A percentile compares a stretch with the other conserved stretches of the same genome.
phyloP scores from a whole-genome alignment of 2,797 vertebrate genomes.

The Lepilemur ruficaudatus region DNA sequence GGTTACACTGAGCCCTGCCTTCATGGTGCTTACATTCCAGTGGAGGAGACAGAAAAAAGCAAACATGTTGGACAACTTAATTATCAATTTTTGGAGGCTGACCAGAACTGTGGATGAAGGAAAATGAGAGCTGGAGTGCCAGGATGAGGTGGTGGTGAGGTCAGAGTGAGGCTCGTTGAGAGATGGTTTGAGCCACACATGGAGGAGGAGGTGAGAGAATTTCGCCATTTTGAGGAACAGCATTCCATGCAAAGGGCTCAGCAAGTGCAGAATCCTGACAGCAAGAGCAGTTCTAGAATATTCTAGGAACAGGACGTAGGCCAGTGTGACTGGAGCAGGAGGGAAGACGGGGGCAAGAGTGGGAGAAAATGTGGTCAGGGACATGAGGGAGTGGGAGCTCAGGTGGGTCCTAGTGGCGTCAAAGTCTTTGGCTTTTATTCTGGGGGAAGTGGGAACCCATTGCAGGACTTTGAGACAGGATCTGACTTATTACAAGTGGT shows the following conservation, averaged over 20 bases:
- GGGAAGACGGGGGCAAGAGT: background rate
- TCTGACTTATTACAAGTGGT: background rate
- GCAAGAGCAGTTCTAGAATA: background rate
- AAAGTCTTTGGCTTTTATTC: background rate
- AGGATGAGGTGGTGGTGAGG: too few relatives aligned
- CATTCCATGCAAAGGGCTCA: background rate
- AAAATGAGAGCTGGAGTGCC: background rate
- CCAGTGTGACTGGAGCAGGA: background rate
- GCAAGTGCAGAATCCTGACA: background rate
- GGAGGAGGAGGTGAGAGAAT: background rate
- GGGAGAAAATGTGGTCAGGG: background rate
- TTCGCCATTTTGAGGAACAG: background rate
- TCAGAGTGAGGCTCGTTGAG: background rate
- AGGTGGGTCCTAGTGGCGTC: background rate
- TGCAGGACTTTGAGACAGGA: background rate
- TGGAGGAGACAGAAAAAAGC: background rate
- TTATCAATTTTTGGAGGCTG: background rate
- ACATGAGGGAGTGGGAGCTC: background rate
- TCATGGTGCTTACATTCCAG: background rate
- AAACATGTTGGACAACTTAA: background rate
- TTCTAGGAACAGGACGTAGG: background rate
- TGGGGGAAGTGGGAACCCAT: background rate
- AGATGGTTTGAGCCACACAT: background rate
- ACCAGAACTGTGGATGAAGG: background rate
- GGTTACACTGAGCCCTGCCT: background rate